A percentile compares a stretch with the other conserved stretches of the same genome.
Evolutionary conservation across 2,888 invertebrate genomes (phyloP).

Genomic region (Crioceris asparagi): DNA sequence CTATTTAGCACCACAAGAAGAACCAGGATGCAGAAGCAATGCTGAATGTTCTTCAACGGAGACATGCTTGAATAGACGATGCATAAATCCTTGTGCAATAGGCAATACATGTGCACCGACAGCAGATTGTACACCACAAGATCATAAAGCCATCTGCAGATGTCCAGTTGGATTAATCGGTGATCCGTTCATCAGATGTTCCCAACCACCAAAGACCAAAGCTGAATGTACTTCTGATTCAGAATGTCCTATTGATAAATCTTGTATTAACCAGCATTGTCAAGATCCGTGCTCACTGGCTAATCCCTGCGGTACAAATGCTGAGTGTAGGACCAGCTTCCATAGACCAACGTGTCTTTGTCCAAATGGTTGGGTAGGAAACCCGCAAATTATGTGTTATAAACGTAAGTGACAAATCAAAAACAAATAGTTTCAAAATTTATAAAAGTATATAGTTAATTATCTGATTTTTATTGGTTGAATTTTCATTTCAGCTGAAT

Average conservation of each 20-base stretch:
- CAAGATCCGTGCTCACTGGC: slow-evolving; percentile 68
- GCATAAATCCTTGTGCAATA: slow-evolving; percentile 64
- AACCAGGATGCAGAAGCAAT: slow-evolving; percentile 57
- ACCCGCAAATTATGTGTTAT: slow-evolving; percentile 75
- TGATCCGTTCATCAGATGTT: slow-evolving; percentile 73
- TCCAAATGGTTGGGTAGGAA: slow-evolving; percentile 76
- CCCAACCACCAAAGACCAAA: slow-evolving; percentile 41
- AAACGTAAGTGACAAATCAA: slow-evolving; percentile 55
- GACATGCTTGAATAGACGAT: slow-evolving; percentile 60
- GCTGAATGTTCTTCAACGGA: slow-evolving; percentile 62
- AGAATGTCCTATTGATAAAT: slow-evolving; percentile 65
- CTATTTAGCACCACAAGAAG: slow-evolving; percentile 33
- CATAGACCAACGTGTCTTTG: slow-evolving; percentile 79
- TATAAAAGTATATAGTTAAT: not conserved
- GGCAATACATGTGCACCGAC: slow-evolving; percentile 65
- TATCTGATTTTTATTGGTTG: not conserved
- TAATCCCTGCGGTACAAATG: slow-evolving; percentile 71
- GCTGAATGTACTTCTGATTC: slow-evolving; percentile 63
- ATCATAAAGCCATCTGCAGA: slow-evolving; percentile 66
- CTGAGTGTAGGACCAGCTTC: slow-evolving; percentile 64
- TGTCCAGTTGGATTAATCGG: slow-evolving; percentile 66
- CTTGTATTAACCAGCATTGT: slow-evolving; percentile 71
- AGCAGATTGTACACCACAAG: slow-evolving; percentile 64
- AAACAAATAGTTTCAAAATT: not conserved
- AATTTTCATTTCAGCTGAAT: slow-evolving; percentile 53